Base-by-base conservation (phyloP, 2,797 vertebrate species). In the Lagocephalus sceleratus region DNA sequence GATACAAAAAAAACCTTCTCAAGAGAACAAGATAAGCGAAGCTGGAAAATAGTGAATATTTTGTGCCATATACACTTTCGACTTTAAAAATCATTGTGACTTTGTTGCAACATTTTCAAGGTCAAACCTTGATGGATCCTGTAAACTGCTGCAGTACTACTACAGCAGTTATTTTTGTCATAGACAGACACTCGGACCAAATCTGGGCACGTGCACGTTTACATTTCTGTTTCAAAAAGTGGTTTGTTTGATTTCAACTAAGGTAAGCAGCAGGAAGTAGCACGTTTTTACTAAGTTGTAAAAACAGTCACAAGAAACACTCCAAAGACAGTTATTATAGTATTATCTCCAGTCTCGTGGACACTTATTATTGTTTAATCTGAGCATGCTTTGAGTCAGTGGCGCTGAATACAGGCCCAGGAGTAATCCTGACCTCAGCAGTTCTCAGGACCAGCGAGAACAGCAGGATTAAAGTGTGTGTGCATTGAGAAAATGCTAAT, bases 401-500 rank as follows among this genome's bases (percentile, higher is more conserved):
- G 51, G 59, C 21, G 59, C 51, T 49, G 55, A 67, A 63, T 46
- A 54, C 57, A 57, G 19, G 52, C 25, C 42, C 52, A 51, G 40
- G 60, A 60, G 50, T 59, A 71, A 70, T 63, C 64, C 63, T 29
- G 22, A 67, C 66, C 65, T 84, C 72, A 81, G 76, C 75, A 71
- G 57, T 79, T 79, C 63, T 65, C 47, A 58, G 48, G 50, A 66
- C 52, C 60, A 67, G 65, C 53, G 61, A 62, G 64, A 75, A 49
- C 57, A 68, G 66, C 75, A 68, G 72, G 75, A 78, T 83, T 76
- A 79, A 66, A 78, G 57, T 52, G 52, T 39, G 40, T 16, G 57
- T 51, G 51, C 39, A 44, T 58, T 51, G 71, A 78, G 62, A 59
- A 79, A 66, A 86, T 71, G 67, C 66, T 54, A 74, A 78, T 53